phyloP scores from a whole-genome alignment of 2,888 invertebrate species.

The Chorisops tibialis region DNA sequence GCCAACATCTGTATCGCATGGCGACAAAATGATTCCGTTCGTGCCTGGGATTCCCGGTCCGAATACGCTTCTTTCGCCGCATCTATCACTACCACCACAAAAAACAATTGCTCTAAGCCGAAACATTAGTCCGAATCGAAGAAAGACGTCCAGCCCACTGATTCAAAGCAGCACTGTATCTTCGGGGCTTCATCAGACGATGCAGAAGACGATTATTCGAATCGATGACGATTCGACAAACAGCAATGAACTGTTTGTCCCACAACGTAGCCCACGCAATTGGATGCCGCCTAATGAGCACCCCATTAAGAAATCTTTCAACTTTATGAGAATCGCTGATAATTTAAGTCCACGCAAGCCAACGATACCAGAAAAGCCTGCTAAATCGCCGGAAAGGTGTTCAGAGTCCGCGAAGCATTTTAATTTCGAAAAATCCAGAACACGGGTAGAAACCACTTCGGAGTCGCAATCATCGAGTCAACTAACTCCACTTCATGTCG shows the following conservation, averaged over 20 bases:
- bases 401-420: constrained; percentile 43
- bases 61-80: constrained; percentile 57
- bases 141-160: constrained; percentile 44
- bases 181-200: neutral
- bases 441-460: constrained; percentile 40
- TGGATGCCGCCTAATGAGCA: constrained; percentile 25
- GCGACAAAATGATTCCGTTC: constrained; percentile 75
- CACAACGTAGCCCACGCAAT: constrained; percentile 22
- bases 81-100: constrained; percentile 29
- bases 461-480: neutral
- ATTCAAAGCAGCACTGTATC: constrained; percentile 19
- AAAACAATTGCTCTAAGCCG: constrained; percentile 35
- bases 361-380: constrained; percentile 9
- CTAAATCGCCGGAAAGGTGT: constrained; percentile 38
- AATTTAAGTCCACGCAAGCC: constrained; percentile 45
- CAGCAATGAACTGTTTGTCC: neutral
- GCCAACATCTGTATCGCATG: constrained; percentile 56
- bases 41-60: constrained; percentile 88
- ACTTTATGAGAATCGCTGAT: constrained; percentile 50
- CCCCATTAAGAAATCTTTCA: constrained; percentile 45
- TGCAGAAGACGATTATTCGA: constrained; percentile 23
- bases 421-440: constrained; percentile 40
- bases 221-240: constrained; percentile 20
- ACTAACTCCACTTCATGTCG: constrained; percentile 44
- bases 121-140: constrained; percentile 44